Conservation (phyloP, 2,888 invertebrate species). For the Caenorhabditis macrosperma region DNA sequence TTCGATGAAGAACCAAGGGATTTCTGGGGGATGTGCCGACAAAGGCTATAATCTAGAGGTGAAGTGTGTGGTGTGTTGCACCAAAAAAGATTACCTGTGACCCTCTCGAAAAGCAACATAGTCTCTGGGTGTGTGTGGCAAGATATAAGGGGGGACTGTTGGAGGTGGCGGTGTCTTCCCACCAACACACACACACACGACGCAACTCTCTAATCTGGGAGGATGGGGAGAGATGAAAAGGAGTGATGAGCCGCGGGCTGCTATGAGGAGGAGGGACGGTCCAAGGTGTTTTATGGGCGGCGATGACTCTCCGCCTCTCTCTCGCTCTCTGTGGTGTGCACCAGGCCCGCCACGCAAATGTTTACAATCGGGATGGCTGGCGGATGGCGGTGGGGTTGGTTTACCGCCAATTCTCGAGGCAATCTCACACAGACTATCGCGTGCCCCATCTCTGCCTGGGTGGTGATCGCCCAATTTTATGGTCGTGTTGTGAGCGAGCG, state of each 20-base stretch:
- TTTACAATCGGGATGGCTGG: slow-evolving; percentile 40
- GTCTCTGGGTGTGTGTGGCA: no score
- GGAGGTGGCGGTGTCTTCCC: slow-evolving; percentile 7
- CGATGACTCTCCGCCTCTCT: no score
- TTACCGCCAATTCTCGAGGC: slow-evolving; percentile 49
- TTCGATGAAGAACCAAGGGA: neutral
- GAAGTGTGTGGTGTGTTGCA: no score
- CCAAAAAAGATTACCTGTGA: slow-evolving; percentile 22
- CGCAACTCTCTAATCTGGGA: slow-evolving; percentile 47
- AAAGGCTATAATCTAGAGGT: neutral
- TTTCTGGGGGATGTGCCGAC: neutral
- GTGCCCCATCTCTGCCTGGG: slow-evolving; percentile 23
- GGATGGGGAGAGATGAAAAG: slow-evolving; percentile 37
- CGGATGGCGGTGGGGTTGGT: slow-evolving; percentile 6
- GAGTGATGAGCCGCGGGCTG: neutral
- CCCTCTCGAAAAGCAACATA: slow-evolving; percentile 42
- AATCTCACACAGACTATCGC: slow-evolving; percentile 38
- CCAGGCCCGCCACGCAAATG: slow-evolving; percentile 37
- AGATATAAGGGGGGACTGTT: neutral
- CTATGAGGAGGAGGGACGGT: neutral
- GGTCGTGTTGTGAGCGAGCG: slow-evolving; percentile 33
- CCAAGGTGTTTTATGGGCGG: slow-evolving; percentile 42
- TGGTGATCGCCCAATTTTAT: slow-evolving; percentile 34
- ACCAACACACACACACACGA: neutral
- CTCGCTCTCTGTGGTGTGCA: no score